These are phyloP conservation scores for Aphidius ervi DNA, from an alignment of 1,140 invertebrate genomes.

Conservation along the genomic window DNA sequence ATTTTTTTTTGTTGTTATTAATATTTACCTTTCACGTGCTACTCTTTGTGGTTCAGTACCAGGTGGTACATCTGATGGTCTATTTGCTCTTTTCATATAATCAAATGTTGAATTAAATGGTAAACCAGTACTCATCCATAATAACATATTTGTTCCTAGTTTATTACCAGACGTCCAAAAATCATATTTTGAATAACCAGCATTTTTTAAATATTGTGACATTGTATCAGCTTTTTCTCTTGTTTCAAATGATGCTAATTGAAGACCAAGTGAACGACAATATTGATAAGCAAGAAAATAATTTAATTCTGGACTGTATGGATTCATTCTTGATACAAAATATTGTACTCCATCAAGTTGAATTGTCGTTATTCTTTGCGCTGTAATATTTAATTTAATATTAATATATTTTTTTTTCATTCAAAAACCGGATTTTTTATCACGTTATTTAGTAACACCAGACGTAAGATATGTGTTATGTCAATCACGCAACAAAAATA, in stretches of 20 bases:
- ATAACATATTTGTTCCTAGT: slow-evolving; percentile 78
- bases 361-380: slow-evolving; percentile 79
- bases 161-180: slow-evolving; percentile 88
- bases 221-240: slow-evolving; percentile 81
- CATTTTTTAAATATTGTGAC: slow-evolving; percentile 75
- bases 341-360: slow-evolving; percentile 81
- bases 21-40: slow-evolving; percentile 67
- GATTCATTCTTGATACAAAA: slow-evolving; percentile 83
- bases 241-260: slow-evolving; percentile 78
- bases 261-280: slow-evolving; percentile 78
- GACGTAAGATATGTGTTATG: too few relatives aligned
- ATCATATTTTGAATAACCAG: slow-evolving; percentile 75
- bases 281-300: slow-evolving; percentile 85
- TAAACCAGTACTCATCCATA: slow-evolving; percentile 85
- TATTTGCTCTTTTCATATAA: slow-evolving; percentile 62
- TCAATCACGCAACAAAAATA: too few relatives aligned
- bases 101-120: slow-evolving; percentile 84
- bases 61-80: slow-evolving; percentile 43
- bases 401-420: neutral
- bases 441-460: too few relatives aligned
- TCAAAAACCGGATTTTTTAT: too few relatives aligned
- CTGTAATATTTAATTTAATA: slow-evolving; percentile 50
- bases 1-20: neutral
- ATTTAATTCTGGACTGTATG: slow-evolving; percentile 80
- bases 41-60: slow-evolving; percentile 71